Evolutionary conservation across 2,113 vertebrate genomes (phyloP).

Genomic region (Crotalus tigris): DNA sequence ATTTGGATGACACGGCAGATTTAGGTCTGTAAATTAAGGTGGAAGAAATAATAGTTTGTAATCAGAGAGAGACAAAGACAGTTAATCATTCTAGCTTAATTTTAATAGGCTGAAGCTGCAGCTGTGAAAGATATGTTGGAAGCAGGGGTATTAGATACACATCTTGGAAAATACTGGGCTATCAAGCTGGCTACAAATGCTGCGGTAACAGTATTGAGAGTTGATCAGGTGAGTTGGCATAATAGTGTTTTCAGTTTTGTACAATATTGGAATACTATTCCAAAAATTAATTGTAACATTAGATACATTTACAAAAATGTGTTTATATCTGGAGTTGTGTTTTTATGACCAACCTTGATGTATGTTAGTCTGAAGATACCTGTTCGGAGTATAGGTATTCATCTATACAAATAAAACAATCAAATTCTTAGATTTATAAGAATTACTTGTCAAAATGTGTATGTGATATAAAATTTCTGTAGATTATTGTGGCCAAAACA

Average conservation of each 20-base stretch:
- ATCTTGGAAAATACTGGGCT: constrained; percentile 91
- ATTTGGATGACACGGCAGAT: background rate
- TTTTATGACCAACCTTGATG: background rate
- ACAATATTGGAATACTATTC: background rate
- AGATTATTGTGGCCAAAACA: constrained; percentile 96
- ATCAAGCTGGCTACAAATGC: constrained; percentile 95
- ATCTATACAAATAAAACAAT: background rate
- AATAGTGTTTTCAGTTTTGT: background rate
- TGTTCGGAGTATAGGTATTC: background rate
- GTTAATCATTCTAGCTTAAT: background rate
- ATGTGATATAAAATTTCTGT: constrained; percentile 62
- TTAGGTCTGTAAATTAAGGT: background rate
- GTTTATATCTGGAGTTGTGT: background rate
- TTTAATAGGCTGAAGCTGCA: constrained; percentile 81
- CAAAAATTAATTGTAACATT: background rate
- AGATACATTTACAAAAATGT: background rate
- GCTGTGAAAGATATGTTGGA: constrained; percentile 91
- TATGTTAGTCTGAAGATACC: background rate
- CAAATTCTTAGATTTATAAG: background rate
- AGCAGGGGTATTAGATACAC: constrained; percentile 84
- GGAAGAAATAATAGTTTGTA: background rate
- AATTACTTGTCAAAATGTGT: background rate
- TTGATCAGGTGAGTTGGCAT: constrained; percentile 87
- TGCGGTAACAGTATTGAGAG: constrained; percentile 89
- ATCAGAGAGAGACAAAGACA: background rate